These are phyloP conservation scores for Nephrotoma appendiculata DNA, from an alignment of 2,888 invertebrate species.

Conservation along the genomic window DNA sequence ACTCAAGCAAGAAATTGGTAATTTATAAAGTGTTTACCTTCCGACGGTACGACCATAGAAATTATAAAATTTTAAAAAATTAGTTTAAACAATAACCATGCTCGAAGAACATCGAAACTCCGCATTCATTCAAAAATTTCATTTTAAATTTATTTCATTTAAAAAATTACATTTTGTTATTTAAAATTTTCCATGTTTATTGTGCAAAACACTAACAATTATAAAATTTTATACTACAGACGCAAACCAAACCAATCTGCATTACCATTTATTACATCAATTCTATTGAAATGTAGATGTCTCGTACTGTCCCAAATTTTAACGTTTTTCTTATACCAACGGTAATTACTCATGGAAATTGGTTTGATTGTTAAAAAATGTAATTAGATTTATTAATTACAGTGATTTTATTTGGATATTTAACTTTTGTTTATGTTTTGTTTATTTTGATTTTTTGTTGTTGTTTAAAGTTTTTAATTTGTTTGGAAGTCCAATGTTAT, in stretches of 20 bases:
- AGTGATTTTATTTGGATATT: neutral
- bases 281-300: neutral
- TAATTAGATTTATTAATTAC: neutral
- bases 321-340: neutral
- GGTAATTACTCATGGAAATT: neutral
- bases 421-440: neutral
- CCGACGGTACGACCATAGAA: no score
- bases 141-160: no score
- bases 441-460: neutral
- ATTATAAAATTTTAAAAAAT: no score
- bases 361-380: neutral
- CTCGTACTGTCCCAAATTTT: neutral
- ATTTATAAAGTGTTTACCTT: no score
- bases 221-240: neutral
- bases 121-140: no score
- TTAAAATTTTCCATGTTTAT: no score
- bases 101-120: no score
- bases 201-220: no score
- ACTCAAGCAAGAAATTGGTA: no score
- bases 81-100: no score
- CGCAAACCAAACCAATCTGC: neutral
- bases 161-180: no score
- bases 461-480: neutral
- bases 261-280: neutral
- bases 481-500: neutral